These are phyloP conservation scores for Dryobotodes eremita DNA, from an alignment of 2,888 invertebrate genomes.

Conservation along the genomic window DNA sequence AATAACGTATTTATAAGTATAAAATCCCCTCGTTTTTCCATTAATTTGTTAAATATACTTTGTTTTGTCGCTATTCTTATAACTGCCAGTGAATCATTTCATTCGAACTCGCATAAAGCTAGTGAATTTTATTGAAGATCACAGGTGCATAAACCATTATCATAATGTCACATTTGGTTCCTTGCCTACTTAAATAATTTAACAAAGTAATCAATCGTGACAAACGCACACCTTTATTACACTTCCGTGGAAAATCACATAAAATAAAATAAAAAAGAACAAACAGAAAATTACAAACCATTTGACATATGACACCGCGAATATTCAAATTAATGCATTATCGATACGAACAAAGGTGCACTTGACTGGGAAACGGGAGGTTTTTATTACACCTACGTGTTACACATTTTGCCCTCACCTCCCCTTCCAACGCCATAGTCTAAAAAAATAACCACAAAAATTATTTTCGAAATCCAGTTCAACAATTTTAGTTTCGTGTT, in stretches of 20 bases:
- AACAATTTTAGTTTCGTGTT: background rate
- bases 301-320: slow-evolving; percentile 91
- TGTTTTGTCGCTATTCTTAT: background rate
- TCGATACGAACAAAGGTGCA: slow-evolving; percentile 87
- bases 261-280: slow-evolving; percentile 79
- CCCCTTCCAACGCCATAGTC: slow-evolving; percentile 69
- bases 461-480: slow-evolving; percentile 20
- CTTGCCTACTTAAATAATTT: slow-evolving; percentile 57
- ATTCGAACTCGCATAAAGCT: background rate
- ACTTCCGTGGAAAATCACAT: slow-evolving; percentile 83
- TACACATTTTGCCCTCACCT: slow-evolving; percentile 70
- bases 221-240: slow-evolving; percentile 66
- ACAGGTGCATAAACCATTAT: slow-evolving; percentile 57
- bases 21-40: background rate
- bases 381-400: slow-evolving; percentile 80
- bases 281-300: slow-evolving; percentile 89
- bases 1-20: no score
- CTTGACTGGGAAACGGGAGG: slow-evolving; percentile 84
- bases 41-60: background rate
- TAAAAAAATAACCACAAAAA: slow-evolving; percentile 54
- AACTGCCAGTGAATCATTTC: background rate
- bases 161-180: slow-evolving; percentile 37
- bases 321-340: slow-evolving; percentile 91
- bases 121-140: slow-evolving; percentile 1
- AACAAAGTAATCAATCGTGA: slow-evolving; percentile 62